Evolutionary conservation across 2,113 vertebrate species (phyloP).

Genomic region (Probosciger aterrimus): DNA sequence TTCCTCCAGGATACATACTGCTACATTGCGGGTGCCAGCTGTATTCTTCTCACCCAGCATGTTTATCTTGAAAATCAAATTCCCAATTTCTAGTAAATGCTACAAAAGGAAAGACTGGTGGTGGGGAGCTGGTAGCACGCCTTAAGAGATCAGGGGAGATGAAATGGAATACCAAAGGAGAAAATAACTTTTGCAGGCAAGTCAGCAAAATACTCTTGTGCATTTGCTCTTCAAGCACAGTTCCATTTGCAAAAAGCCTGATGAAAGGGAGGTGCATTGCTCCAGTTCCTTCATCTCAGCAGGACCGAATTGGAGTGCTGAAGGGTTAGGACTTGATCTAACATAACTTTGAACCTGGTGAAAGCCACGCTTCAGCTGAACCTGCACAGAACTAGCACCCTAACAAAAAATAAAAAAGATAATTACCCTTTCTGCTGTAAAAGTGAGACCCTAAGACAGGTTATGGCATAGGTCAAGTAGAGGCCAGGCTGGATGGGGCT

Average conservation of each 20-base stretch:
- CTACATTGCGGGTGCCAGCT: background rate
- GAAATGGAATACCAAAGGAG: background rate
- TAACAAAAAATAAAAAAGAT: background rate
- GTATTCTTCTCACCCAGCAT: background rate
- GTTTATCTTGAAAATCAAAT: background rate
- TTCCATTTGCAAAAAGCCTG: background rate
- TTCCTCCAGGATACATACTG: background rate
- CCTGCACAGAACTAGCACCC: background rate
- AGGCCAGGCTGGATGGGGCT: background rate
- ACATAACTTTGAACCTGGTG: background rate
- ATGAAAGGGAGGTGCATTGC: background rate
- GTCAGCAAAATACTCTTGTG: background rate
- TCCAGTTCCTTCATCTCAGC: background rate
- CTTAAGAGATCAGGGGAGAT: background rate
- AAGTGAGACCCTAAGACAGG: background rate
- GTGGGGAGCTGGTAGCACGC: background rate
- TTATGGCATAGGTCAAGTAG: background rate
- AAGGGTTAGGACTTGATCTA: background rate
- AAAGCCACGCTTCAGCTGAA: background rate
- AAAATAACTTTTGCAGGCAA: background rate
- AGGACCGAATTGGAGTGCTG: rapidly evolving
- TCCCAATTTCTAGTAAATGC: background rate
- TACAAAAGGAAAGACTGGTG: background rate
- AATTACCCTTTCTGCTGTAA: background rate
- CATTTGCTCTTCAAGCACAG: background rate